These are phyloP conservation scores for Chaunax sp. DNA, from an alignment of 2,797 vertebrate genomes.

Conservation along the genomic window DNA sequence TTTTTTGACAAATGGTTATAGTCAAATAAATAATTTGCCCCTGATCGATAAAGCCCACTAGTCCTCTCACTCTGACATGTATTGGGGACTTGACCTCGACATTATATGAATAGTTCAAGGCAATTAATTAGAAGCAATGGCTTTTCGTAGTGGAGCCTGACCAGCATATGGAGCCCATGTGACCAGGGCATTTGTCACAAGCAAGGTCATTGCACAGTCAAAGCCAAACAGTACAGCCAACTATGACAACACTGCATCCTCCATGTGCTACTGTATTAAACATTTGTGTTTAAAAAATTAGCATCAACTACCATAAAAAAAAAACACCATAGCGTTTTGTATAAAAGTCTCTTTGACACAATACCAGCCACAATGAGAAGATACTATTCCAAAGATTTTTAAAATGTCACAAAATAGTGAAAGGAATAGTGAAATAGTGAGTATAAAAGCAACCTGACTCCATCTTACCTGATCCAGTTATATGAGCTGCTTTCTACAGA, in stretches of 20 bases:
- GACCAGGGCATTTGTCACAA: conserved; percentile 40
- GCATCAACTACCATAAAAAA: conserved; percentile 15
- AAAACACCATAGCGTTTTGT: too few relatives aligned
- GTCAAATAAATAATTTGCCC: conserved; percentile 26
- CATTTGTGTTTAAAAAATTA: too few relatives aligned
- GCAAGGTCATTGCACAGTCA: conserved; percentile 44
- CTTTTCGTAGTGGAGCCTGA: conserved; percentile 17
- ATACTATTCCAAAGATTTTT: neutral
- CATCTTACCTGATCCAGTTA: neutral
- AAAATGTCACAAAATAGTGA: neutral
- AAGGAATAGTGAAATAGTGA: conserved; percentile 9
- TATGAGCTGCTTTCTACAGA: conserved; percentile 23
- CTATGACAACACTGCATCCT: conserved; percentile 13
- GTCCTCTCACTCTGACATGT: conserved; percentile 11
- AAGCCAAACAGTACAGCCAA: conserved; percentile 19
- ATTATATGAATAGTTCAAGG: conserved; percentile 44
- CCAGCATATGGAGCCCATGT: conserved; percentile 20
- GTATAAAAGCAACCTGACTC: conserved; percentile 18
- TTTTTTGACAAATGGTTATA: conserved; percentile 23
- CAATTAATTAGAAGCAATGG: conserved; percentile 51
- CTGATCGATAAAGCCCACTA: conserved; percentile 2
- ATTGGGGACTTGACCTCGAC: conserved; percentile 41
- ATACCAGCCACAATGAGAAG: too few relatives aligned
- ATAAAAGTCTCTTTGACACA: too few relatives aligned
- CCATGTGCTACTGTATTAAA: neutral